These are phyloP conservation scores for Tetragonula clypearis DNA, from an alignment of 1,140 invertebrate species.

Conservation along the genomic window DNA sequence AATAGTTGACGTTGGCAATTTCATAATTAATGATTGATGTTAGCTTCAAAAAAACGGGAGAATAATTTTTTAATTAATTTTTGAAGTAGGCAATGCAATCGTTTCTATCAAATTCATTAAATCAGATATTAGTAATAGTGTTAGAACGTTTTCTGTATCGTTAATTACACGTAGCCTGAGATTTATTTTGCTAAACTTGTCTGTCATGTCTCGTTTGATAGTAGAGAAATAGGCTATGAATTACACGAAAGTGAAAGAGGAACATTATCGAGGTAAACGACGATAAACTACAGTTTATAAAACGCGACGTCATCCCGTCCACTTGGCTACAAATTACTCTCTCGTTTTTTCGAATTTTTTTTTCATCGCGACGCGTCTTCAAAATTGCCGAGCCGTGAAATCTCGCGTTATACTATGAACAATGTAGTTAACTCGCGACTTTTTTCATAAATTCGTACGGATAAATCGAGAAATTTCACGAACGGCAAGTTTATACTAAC, in stretches of 20 bases:
- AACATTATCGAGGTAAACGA: not conserved
- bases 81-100: not conserved
- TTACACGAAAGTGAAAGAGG: not conserved
- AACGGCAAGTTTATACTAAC: not conserved
- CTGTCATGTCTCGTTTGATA: not conserved
- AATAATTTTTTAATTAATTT: not conserved
- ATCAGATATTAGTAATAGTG: not conserved
- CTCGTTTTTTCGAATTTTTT: not conserved
- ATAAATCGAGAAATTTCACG: not conserved
- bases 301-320: not conserved
- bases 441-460: not conserved
- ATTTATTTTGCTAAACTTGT: not conserved
- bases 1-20: not conserved
- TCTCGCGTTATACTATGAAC: not conserved
- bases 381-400: slow-evolving; percentile 2
- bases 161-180: not conserved
- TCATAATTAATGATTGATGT: not conserved
- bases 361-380: not conserved
- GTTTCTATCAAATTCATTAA: not conserved
- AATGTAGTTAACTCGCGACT: not conserved
- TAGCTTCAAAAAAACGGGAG: no score
- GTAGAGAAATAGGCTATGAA: no score
- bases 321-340: not conserved
- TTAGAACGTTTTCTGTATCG: not conserved
- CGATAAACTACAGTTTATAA: slow-evolving; percentile 11